Percentiles rank a stretch among this genome's conserved stretches.
Conservation (phyloP, 2,113 vertebrate species). For the Labrus mixtus region DNA sequence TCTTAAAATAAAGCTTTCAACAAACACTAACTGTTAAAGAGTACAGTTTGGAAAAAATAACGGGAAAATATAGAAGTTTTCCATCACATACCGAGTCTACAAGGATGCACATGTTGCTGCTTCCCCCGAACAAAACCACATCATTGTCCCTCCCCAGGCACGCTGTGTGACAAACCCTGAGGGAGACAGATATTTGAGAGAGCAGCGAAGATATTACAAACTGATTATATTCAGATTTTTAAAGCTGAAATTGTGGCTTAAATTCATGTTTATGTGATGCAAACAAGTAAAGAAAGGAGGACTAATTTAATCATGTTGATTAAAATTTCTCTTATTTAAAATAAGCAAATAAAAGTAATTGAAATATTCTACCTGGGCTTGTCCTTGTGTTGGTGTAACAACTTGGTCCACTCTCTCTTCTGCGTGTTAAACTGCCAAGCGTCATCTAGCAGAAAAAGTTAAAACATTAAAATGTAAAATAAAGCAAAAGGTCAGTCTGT, state of each 20-base stretch:
- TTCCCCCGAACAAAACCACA: constrained; percentile 95
- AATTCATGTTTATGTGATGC: no score
- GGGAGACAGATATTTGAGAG: neutral
- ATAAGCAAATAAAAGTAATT: no score
- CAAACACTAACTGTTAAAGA: accelerated
- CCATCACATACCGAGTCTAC: constrained; percentile 89
- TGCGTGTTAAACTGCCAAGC: constrained; percentile 90
- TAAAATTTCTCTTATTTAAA: no score
- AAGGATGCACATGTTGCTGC: constrained; percentile 88
- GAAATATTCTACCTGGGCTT: constrained; percentile 88
- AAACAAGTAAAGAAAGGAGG: no score
- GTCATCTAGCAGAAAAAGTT: constrained; percentile 82
- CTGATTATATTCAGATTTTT: neutral
- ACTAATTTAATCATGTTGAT: no score
- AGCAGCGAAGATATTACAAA: neutral
- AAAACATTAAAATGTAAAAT: neutral
- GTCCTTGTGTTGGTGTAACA: constrained; percentile 86
- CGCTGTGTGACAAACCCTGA: constrained; percentile 94
- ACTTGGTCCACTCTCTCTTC: constrained; percentile 88
- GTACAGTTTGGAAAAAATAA: no score
- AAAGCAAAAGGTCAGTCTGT: neutral
- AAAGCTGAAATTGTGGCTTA: no score
- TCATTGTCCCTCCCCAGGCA: constrained; percentile 90
- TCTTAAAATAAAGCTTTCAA: neutral
- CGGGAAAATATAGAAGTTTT: neutral